A percentile compares a stretch with the other conserved stretches of the same genome.
phyloP scores from a whole-genome alignment of 2,797 vertebrate genomes.

The Pogoniulus pusillus region DNA sequence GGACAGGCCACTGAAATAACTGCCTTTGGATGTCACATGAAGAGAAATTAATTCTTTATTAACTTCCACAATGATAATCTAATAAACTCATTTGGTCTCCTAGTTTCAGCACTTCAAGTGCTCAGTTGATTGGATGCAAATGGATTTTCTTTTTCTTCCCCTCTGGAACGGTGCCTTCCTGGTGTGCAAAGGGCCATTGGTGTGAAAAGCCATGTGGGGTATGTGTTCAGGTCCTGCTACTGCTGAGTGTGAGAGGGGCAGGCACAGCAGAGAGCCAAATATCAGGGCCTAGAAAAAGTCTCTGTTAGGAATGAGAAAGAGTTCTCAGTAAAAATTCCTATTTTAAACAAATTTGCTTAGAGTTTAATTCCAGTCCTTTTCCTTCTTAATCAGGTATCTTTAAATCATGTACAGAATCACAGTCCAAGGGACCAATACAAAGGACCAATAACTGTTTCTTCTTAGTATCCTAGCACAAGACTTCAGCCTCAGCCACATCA shows the following conservation, averaged over 20 bases:
- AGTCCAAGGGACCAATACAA: neutral
- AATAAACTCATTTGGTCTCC: conserved; percentile 87
- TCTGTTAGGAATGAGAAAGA: neutral
- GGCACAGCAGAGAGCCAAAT: neutral
- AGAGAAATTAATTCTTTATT: conserved; percentile 97
- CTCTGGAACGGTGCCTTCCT: conserved; percentile 27
- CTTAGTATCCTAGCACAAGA: neutral
- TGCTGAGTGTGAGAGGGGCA: neutral
- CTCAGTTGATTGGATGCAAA: conserved; percentile 77
- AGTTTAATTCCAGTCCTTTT: neutral
- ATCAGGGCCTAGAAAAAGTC: neutral
- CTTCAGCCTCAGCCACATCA: neutral
- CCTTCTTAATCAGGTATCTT: neutral
- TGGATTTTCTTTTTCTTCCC: conserved; percentile 46
- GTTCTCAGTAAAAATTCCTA: neutral
- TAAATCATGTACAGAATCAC: neutral
- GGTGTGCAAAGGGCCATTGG: conserved; percentile 40
- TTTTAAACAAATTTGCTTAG: neutral
- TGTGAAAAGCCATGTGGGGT: neutral
- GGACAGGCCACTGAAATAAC: conserved; percentile 88
- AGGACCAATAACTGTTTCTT: neutral
- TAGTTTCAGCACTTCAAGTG: conserved; percentile 78
- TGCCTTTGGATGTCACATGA: conserved; percentile 86
- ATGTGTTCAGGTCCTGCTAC: neutral
- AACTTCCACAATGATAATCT: conserved; percentile 88